Conservation (phyloP, 1,140 invertebrate species). For the Popillia japonica region DNA sequence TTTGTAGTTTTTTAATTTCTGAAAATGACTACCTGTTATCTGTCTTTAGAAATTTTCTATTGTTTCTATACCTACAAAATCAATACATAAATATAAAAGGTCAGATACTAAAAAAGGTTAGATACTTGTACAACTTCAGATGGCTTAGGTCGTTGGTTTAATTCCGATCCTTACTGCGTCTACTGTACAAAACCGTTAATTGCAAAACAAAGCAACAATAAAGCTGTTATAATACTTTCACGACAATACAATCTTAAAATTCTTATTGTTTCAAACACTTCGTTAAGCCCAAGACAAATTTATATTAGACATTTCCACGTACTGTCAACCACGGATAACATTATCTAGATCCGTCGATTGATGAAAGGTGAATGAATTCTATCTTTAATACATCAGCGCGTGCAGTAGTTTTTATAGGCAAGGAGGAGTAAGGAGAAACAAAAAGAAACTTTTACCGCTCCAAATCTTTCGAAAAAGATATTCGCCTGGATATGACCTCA, state of each 20-base stretch:
- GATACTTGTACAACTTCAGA: no score
- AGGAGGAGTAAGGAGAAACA: no score
- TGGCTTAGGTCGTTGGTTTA: no score
- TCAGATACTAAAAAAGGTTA: no score
- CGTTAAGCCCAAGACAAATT: not conserved
- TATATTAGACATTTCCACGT: not conserved
- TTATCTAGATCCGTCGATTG: not conserved
- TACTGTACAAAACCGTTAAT: not conserved
- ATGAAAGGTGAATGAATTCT: constrained; percentile 10
- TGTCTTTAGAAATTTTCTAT: no score
- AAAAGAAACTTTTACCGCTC: not conserved
- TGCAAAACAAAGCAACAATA: not conserved
- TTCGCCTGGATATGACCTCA: not conserved
- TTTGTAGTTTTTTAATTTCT: no score
- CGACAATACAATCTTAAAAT: not conserved
- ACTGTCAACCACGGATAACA: not conserved
- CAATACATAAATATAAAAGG: no score
- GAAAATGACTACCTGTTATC: no score
- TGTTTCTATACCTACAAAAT: no score
- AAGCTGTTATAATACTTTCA: not conserved
- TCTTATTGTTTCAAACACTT: not conserved
- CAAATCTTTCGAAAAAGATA: not conserved
- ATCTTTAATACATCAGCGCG: no score
- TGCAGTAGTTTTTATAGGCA: no score
- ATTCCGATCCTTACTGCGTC: no score